phyloP scores from a whole-genome alignment of 2,888 invertebrate genomes.

The Tenthredo mesomela region DNA sequence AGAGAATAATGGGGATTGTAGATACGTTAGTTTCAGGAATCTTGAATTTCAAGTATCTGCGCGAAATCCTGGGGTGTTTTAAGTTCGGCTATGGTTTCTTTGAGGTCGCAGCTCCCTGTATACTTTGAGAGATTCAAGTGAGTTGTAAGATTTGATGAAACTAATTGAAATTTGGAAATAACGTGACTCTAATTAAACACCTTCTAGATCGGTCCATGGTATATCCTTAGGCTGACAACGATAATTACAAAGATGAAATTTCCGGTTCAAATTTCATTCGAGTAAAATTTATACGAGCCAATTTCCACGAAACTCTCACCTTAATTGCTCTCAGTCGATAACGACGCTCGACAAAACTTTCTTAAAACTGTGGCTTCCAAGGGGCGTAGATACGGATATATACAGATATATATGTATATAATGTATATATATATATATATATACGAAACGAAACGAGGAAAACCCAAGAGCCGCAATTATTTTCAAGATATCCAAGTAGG shows the following conservation, averaged over 20 bases:
- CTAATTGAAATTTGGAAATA: slow-evolving; percentile 40
- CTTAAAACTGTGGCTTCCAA: slow-evolving; percentile 18
- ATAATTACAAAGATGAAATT: slow-evolving; percentile 46
- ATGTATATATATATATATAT: background rate
- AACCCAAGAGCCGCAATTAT: slow-evolving; percentile 18
- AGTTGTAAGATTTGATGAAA: slow-evolving; percentile 8
- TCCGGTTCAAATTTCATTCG: slow-evolving; percentile 30
- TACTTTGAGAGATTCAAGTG: background rate
- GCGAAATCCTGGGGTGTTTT: background rate
- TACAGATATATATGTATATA: background rate
- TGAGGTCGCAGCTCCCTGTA: background rate
- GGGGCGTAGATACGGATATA: slow-evolving; percentile 13
- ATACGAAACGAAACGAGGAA: background rate
- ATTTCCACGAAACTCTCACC: slow-evolving; percentile 32
- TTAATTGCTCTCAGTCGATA: slow-evolving; percentile 46
- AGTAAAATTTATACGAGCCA: slow-evolving; percentile 39
- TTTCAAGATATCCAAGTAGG: background rate
- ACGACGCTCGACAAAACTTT: slow-evolving; percentile 24
- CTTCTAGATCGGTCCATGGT: background rate
- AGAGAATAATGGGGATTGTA: background rate
- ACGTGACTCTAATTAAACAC: slow-evolving; percentile 35
- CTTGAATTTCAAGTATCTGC: background rate
- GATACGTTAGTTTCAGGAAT: background rate
- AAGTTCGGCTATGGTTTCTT: background rate
- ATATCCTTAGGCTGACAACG: slow-evolving; percentile 38